phyloP scores from a whole-genome alignment of 2,113 vertebrate genomes.

The Protomyctophum bolini region DNA sequence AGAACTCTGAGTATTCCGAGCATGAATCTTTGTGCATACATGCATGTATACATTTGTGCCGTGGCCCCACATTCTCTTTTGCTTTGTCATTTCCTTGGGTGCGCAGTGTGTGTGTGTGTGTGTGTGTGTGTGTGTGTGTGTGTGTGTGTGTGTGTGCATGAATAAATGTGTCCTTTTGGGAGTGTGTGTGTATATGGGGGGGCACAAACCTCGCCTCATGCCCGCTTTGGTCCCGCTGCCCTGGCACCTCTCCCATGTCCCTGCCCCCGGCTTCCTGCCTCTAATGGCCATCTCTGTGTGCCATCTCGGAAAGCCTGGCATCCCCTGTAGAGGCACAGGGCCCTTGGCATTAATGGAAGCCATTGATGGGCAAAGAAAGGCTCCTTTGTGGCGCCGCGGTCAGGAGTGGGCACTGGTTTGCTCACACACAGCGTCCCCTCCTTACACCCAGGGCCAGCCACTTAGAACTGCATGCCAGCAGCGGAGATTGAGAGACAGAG shows the following conservation, averaged over 20 bases:
- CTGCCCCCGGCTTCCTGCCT: slow-evolving; percentile 79
- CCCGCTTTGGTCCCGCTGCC: slow-evolving; percentile 46
- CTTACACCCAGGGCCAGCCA: slow-evolving; percentile 64
- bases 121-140: background rate
- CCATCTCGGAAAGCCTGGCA: slow-evolving; percentile 79
- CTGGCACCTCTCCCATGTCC: slow-evolving; percentile 74
- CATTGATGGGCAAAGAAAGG: slow-evolving; percentile 81
- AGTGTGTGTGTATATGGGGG: background rate
- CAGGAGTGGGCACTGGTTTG: slow-evolving; percentile 78
- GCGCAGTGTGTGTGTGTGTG: background rate
- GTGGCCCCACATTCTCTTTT: too few relatives aligned
- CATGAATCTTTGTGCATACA: background rate
- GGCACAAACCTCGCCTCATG: slow-evolving; percentile 63
- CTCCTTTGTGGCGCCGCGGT: slow-evolving; percentile 74
- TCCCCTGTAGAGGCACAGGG: slow-evolving; percentile 74
- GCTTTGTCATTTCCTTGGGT: background rate
- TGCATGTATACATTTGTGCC: background rate
- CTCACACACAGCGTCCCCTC: slow-evolving; percentile 76
- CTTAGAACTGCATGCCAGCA: slow-evolving; percentile 79
- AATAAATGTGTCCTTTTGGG: slow-evolving; percentile 11
- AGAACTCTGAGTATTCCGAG: background rate
- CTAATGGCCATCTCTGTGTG: slow-evolving; percentile 78
- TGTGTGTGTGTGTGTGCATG: slow-evolving; percentile 5
- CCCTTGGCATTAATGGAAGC: slow-evolving; percentile 76
- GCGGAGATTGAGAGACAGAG: slow-evolving; percentile 78